Evolutionary conservation across 1,140 invertebrate species (phyloP).

Genomic region (Scaptomyza hsui): DNA sequence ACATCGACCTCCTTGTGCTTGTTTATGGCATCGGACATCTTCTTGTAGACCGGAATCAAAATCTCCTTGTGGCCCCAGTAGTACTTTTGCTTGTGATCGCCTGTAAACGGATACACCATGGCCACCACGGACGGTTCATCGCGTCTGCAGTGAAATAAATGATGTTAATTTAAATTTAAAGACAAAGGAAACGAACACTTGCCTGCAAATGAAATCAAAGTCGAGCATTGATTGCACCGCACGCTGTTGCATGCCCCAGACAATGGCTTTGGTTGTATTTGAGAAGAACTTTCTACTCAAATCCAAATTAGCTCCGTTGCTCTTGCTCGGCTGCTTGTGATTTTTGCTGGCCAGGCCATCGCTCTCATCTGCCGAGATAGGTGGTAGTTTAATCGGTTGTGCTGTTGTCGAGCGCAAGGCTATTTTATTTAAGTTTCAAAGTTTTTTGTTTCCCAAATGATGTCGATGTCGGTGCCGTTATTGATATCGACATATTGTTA

Average conservation of each 20-base stretch:
- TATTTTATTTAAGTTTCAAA: slow-evolving; percentile 53
- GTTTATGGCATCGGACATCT: slow-evolving; percentile 97
- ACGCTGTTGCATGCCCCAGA: slow-evolving; percentile 99
- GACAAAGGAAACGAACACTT: slow-evolving; percentile 8
- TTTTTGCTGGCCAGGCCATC: slow-evolving; percentile 48
- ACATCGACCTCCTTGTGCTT: slow-evolving; percentile 98
- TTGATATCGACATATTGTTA: slow-evolving; percentile 43
- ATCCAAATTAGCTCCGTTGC: slow-evolving; percentile 61
- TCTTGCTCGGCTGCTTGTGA: slow-evolving; percentile 40
- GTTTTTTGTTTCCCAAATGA: slow-evolving; percentile 73
- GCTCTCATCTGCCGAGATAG: slow-evolving; percentile 81
- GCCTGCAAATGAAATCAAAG: slow-evolving; percentile 98
- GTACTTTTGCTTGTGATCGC: slow-evolving; percentile 99
- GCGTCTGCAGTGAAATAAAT: slow-evolving; percentile 93
- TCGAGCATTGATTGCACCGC: slow-evolving; percentile 99
- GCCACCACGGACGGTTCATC: slow-evolving; percentile 95
- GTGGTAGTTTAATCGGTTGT: slow-evolving; percentile 84
- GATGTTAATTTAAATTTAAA: slow-evolving; percentile 79
- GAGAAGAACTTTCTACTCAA: slow-evolving; percentile 88
- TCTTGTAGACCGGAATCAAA: slow-evolving; percentile 97
- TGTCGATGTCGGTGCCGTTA: slow-evolving; percentile 40
- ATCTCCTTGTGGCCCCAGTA: slow-evolving; percentile 99
- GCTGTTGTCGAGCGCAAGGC: slow-evolving; percentile 76
- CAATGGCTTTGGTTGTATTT: slow-evolving; percentile 95
- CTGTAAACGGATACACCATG: slow-evolving; percentile 99